Conservation (phyloP, 1,140 invertebrate species). For the Drosophila baimaii region DNA sequence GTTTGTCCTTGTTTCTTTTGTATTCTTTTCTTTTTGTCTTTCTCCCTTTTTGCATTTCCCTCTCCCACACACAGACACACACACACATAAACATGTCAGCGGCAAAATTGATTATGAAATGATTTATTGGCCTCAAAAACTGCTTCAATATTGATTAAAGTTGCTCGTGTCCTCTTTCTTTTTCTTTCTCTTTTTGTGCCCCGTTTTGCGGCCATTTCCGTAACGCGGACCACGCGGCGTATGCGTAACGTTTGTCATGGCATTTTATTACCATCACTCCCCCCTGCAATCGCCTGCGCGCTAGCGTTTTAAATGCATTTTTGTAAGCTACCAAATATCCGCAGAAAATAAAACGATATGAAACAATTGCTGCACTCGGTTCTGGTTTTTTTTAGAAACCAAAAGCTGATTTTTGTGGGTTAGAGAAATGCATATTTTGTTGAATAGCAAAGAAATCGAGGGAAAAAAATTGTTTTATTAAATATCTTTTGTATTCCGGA, state of each 20-base stretch:
- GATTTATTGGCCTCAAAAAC: conserved; percentile 82
- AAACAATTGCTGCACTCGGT: conserved; percentile 11
- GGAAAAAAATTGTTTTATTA: conserved; percentile 27
- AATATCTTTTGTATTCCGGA: conserved; percentile 31
- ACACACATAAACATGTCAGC: conserved; percentile 58
- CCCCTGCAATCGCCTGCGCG: background rate
- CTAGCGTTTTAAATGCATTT: conserved; percentile 69
- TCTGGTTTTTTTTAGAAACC: conserved; percentile 8
- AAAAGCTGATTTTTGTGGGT: conserved; percentile 41
- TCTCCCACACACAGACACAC: conserved; percentile 6
- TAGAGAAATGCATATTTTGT: conserved; percentile 41
- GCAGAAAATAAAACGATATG: conserved; percentile 26
- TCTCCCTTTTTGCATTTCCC: conserved; percentile 43
- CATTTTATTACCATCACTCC: conserved; percentile 55
- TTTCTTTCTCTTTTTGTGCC: background rate
- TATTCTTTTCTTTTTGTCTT: conserved; percentile 18
- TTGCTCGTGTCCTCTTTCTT: conserved; percentile 36
- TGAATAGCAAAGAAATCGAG: conserved; percentile 10
- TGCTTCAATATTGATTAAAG: conserved; percentile 83
- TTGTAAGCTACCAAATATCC: conserved; percentile 63
- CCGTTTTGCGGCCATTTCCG: conserved; percentile 53
- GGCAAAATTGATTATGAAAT: conserved; percentile 82
- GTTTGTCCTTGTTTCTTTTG: conserved; percentile 49
- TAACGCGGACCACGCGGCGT: conserved; percentile 40
- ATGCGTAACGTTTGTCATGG: conserved; percentile 57